These are phyloP conservation scores for Geophilus truncorum DNA, from an alignment of 2,888 invertebrate species.

Conservation along the genomic window DNA sequence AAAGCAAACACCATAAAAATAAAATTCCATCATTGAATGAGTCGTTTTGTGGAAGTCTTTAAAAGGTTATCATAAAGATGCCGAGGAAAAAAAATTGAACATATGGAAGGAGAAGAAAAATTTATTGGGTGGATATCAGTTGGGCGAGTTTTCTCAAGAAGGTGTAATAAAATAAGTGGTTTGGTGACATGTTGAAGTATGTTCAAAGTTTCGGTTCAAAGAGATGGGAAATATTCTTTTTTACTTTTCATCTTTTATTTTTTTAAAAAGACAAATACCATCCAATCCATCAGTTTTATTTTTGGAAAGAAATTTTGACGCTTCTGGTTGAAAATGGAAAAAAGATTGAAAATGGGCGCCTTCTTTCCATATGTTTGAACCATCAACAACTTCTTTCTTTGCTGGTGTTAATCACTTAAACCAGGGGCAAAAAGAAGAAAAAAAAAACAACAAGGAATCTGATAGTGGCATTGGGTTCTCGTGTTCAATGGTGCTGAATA, in stretches of 20 bases:
- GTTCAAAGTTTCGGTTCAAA: background rate
- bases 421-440: too few species aligned
- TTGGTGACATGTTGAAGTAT: background rate
- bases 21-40: constrained; percentile 5
- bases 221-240: background rate
- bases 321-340: background rate
- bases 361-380: background rate
- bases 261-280: background rate
- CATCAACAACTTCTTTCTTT: background rate
- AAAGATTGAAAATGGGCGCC: background rate
- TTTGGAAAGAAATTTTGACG: background rate
- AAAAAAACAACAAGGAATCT: background rate
- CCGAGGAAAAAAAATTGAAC: background rate
- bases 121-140: background rate
- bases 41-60: background rate
- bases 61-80: background rate
- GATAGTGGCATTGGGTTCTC: background rate
- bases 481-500: background rate
- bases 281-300: background rate
- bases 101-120: background rate
- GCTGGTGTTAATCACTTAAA: background rate
- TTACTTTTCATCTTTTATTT: background rate
- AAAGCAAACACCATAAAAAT: constrained; percentile 5
- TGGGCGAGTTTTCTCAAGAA: background rate
- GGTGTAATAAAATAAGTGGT: constrained; percentile 1